Base-by-base conservation (phyloP, 2,797 vertebrate species). In the Tadarida brasiliensis region DNA sequence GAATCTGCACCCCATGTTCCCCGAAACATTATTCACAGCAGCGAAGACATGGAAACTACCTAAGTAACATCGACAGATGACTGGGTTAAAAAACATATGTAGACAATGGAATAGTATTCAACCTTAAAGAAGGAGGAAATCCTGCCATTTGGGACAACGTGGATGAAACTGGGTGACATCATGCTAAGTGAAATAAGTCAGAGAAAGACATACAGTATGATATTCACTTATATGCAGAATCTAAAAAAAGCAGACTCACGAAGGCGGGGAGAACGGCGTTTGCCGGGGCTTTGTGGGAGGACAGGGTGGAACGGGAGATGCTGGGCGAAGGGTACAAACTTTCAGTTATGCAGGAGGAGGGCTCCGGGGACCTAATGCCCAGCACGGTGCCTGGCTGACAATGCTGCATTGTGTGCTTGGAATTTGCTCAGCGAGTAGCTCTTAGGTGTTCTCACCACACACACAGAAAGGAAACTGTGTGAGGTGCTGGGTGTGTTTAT, bases 301-400 rank as follows among this genome's bases (percentile, higher is more conserved):
- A 28, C 28, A 28, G 17, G 28, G 59, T 26, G 80, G n/a, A 12
- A 65, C 16, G 80, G 57, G 24, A 59, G 26, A 11, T 28, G 6
- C 57, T 47, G 10, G 59, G 19, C 2, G 20, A 22, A 63, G 39
- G 54, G 57, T 20, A 30, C 35, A 26, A n/a, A 4, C 33, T 28
- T 61, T 14, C 59, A 47, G 80, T 22, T 44, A 22, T 17, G 57
- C 39, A 19, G 70, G 11, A 47, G 14, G 39, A 63, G 49, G 49
- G 49, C 39, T 51, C 49, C 17, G 54, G 54, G 54, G 19, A 20
- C 54, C 54, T 56, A 56, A 30, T 7, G 7, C 7, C 22, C 11
- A n/a, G 39, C 17, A 11, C 3, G 3, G 19, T 22, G 17, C n/a
- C 17, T 2, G 2, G 3, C 15, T 9, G 1, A 63, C n/a, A 9